phyloP scores from a whole-genome alignment of 2,797 vertebrate genomes.

The Amblyraja radiata region DNA sequence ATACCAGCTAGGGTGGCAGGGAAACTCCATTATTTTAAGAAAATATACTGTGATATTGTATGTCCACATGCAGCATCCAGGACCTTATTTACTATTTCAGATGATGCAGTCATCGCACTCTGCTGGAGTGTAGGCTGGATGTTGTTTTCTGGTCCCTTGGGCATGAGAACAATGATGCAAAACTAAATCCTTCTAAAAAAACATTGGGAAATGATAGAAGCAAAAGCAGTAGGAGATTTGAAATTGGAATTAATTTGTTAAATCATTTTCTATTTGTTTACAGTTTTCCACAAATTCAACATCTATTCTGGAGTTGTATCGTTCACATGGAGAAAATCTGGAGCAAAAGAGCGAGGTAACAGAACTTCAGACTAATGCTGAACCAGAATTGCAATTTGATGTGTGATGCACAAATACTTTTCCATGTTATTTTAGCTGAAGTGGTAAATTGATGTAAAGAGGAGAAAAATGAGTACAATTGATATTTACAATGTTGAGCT shows the following conservation, averaged over 20 bases:
- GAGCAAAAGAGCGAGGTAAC: conserved; percentile 23
- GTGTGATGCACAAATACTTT: background rate
- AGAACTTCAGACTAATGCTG: background rate
- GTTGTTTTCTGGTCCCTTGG: too few relatives aligned
- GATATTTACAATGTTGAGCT: background rate
- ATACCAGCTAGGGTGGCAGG: too few relatives aligned
- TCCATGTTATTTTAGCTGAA: background rate
- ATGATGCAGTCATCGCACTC: too few relatives aligned
- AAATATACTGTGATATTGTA: too few relatives aligned
- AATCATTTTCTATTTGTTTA: conserved; percentile 3
- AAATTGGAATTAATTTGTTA: background rate
- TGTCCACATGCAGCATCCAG: too few relatives aligned
- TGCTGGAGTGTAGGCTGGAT: too few relatives aligned
- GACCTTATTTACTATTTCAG: too few relatives aligned
- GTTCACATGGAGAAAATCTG: conserved; percentile 32
- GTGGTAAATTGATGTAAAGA: background rate
- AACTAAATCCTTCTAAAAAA: background rate
- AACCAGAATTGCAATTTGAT: background rate
- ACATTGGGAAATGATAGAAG: conserved; percentile 2
- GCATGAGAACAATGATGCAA: background rate
- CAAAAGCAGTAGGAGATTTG: background rate
- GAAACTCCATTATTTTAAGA: too few relatives aligned
- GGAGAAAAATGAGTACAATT: background rate
- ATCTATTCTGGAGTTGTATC: conserved; percentile 21
- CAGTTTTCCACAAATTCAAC: conserved; percentile 34